phyloP scores from a whole-genome alignment of 2,113 vertebrate genomes.

The Trogon surrucura region DNA sequence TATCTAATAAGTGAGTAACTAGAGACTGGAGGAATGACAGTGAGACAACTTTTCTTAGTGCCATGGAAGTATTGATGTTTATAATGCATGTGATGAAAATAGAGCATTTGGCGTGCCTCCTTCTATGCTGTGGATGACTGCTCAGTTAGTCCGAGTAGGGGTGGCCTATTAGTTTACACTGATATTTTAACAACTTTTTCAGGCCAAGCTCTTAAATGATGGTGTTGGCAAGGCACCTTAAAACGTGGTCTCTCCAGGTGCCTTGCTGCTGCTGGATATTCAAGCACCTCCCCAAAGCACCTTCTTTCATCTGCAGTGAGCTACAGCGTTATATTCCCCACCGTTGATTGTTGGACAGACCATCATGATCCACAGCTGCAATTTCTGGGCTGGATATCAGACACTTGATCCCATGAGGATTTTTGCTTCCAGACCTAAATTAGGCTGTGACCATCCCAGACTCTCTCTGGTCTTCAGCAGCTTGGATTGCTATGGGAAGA shows the following conservation, averaged over 20 bases:
- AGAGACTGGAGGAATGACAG: background rate
- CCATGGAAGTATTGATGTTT: background rate
- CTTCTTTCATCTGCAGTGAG: background rate
- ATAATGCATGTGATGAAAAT: background rate
- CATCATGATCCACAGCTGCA: background rate
- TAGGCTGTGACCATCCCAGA: background rate
- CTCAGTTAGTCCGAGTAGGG: rapidly evolving
- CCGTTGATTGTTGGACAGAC: background rate
- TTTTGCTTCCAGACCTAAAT: background rate
- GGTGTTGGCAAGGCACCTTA: background rate
- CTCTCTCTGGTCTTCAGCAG: background rate
- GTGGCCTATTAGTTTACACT: background rate
- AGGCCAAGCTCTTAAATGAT: background rate
- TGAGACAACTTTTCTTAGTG: background rate
- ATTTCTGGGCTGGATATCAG: background rate
- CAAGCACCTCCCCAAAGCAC: background rate
- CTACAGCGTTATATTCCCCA: background rate
- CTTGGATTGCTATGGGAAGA: background rate
- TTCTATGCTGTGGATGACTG: rapidly evolving
- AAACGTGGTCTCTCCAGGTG: background rate
- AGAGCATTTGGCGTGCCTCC: background rate
- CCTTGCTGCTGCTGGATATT: background rate
- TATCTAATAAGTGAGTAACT: background rate
- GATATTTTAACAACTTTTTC: background rate
- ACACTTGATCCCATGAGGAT: background rate